Conservation (phyloP, 1,140 invertebrate genomes). For the Lepidurus packardi region DNA sequence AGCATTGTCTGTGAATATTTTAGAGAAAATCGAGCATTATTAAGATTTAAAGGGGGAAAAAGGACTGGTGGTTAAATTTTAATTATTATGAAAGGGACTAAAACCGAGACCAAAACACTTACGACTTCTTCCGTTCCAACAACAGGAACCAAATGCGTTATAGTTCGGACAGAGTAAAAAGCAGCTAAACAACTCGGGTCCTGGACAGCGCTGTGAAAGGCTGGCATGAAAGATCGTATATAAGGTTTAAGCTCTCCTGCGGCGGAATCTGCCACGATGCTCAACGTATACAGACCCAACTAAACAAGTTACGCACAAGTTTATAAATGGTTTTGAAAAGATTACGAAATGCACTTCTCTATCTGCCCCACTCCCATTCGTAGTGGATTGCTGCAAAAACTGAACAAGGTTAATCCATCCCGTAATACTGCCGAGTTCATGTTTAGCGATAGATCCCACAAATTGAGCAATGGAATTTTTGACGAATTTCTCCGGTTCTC, state of each 20-base stretch:
- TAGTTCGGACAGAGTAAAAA: conserved; percentile 56
- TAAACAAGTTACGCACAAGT: conserved; percentile 42
- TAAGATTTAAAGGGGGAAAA: too few relatives aligned
- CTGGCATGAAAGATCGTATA: conserved; percentile 48
- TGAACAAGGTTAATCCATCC: conserved; percentile 64
- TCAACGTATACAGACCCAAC: conserved; percentile 60
- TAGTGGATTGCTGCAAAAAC: conserved; percentile 56
- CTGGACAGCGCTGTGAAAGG: conserved; percentile 53
- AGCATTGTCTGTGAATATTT: conserved; percentile 50
- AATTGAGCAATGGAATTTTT: conserved; percentile 59
- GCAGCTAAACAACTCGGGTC: conserved; percentile 50
- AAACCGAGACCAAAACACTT: conserved; percentile 38
- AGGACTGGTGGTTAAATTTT: neutral
- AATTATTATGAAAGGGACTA: neutral
- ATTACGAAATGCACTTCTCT: conserved; percentile 50
- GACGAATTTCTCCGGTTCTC: conserved; percentile 56
- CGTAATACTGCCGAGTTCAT: conserved; percentile 58
- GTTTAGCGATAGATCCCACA: conserved; percentile 61
- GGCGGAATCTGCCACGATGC: conserved; percentile 57
- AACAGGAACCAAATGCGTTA: conserved; percentile 55
- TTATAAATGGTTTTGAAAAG: conserved; percentile 18
- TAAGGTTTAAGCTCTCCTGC: conserved; percentile 54
- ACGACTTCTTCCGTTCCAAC: conserved; percentile 56
- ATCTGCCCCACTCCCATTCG: conserved; percentile 50
- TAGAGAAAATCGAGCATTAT: neutral